A percentile compares a stretch with the other conserved stretches of the same genome.
phyloP scores from a whole-genome alignment of 2,888 invertebrate species.

The Eupithecia centaureata region DNA sequence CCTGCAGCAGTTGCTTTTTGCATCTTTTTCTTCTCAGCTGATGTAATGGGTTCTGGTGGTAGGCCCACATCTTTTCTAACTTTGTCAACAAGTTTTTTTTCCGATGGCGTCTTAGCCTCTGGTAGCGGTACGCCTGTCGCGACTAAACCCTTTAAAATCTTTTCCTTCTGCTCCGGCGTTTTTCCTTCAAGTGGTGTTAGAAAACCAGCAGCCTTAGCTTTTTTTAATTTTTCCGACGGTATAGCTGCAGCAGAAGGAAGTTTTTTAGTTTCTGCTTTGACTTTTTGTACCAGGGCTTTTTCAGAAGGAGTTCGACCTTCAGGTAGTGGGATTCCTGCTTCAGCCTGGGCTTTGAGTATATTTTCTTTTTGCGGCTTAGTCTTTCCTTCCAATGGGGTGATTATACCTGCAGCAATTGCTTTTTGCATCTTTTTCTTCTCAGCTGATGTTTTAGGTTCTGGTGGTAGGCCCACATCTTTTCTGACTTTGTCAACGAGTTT shows the following conservation, averaged over 20 bases:
- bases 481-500: too few relatives aligned
- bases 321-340: constrained; percentile 38
- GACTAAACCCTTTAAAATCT: constrained; percentile 47
- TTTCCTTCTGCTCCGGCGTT: constrained; percentile 47
- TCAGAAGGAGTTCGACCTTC: background rate
- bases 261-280: background rate
- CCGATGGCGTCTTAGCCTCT: too few relatives aligned
- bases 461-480: constrained; percentile 50
- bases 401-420: constrained; percentile 38
- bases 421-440: constrained; percentile 48
- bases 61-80: too few relatives aligned
- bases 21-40: constrained; percentile 48
- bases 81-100: too few relatives aligned
- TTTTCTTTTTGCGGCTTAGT: constrained; percentile 42
- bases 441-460: constrained; percentile 52
- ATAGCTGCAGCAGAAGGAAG: constrained; percentile 2
- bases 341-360: constrained; percentile 39
- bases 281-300: background rate
- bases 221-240: constrained; percentile 40
- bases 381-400: constrained; percentile 31
- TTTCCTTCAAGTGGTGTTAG: constrained; percentile 50
- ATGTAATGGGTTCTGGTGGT: constrained; percentile 51
- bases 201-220: constrained; percentile 49
- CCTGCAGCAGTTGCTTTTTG: constrained; percentile 44
- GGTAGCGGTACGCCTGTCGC: too few relatives aligned